Evolutionary conservation across 37 sponge, comb jelly and placozoan genomes (phyloP).

Genomic region (Spongilla lacustris): DNA sequence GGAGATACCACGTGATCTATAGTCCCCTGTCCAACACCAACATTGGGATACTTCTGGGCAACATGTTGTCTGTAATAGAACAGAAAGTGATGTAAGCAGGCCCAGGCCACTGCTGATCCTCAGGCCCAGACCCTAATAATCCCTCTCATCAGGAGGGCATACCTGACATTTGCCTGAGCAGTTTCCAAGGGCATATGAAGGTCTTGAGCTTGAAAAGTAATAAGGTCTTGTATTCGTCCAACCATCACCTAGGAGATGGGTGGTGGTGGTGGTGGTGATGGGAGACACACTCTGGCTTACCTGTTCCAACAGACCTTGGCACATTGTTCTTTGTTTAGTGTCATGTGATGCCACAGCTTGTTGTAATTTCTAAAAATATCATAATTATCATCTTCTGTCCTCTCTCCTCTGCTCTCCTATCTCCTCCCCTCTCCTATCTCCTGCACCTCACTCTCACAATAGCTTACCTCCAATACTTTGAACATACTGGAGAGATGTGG

Average conservation of each 20-base stretch:
- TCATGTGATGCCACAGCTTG: neutral
- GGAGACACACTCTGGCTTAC: neutral
- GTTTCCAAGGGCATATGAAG: slow-evolving; percentile 38
- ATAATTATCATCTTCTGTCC: too few relatives aligned
- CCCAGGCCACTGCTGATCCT: too few relatives aligned
- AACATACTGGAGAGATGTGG: slow-evolving; percentile 46
- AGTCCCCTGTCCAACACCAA: neutral
- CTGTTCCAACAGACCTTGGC: slow-evolving; percentile 27
- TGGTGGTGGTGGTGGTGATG: neutral
- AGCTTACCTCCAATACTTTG: slow-evolving; percentile 44
- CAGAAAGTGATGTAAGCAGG: slow-evolving; percentile 14
- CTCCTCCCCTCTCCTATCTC: neutral
- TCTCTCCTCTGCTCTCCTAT: neutral
- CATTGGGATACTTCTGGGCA: neutral
- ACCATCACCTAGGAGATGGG: slow-evolving; percentile 20
- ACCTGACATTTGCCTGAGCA: slow-evolving; percentile 56
- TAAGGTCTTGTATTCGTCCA: slow-evolving; percentile 40
- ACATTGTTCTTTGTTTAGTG: slow-evolving; percentile 7
- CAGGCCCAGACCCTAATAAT: neutral
- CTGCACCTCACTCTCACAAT: neutral
- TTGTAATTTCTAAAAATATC: slow-evolving; percentile 27
- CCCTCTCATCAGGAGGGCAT: neutral
- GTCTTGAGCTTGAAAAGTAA: slow-evolving; percentile 59
- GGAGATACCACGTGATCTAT: neutral
- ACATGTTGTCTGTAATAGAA: neutral